Evolutionary conservation across 2,888 invertebrate species (phyloP).

Genomic region (Chouioia cunea): DNA sequence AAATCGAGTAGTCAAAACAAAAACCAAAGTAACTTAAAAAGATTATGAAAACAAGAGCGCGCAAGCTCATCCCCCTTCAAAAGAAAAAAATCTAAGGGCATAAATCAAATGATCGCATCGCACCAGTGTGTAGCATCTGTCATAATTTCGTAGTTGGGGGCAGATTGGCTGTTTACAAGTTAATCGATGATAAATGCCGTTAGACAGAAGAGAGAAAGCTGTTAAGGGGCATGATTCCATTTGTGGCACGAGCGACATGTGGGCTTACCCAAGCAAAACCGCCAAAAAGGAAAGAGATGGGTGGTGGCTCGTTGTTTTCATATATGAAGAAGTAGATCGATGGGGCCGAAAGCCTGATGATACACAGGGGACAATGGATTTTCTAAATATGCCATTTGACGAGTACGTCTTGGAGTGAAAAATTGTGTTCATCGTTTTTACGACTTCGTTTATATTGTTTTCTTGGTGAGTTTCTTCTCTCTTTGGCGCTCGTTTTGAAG

Average conservation of each 20-base stretch:
- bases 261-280: constrained; percentile 66
- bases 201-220: constrained; percentile 51
- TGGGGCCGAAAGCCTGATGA: constrained; percentile 30
- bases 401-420: too few relatives aligned
- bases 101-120: constrained; percentile 36
- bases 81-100: too few relatives aligned
- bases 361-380: constrained; percentile 25
- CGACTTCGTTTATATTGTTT: too few relatives aligned
- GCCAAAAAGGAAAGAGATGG: constrained; percentile 34
- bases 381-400: constrained; percentile 30
- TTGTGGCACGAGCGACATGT: constrained; percentile 64
- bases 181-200: constrained; percentile 65
- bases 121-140: constrained; percentile 40
- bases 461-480: too few relatives aligned
- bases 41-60: too few relatives aligned
- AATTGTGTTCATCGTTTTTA: too few relatives aligned
- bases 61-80: too few relatives aligned
- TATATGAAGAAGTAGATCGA: constrained; percentile 32
- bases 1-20: constrained; percentile 27
- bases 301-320: too few relatives aligned
- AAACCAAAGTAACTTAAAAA: background rate
- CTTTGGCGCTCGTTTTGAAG: too few relatives aligned
- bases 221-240: constrained; percentile 56
- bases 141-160: constrained; percentile 40
- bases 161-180: constrained; percentile 50